These are phyloP conservation scores for Cebus imitator DNA, from an alignment of 2,113 vertebrate species.

Conservation along the genomic window DNA sequence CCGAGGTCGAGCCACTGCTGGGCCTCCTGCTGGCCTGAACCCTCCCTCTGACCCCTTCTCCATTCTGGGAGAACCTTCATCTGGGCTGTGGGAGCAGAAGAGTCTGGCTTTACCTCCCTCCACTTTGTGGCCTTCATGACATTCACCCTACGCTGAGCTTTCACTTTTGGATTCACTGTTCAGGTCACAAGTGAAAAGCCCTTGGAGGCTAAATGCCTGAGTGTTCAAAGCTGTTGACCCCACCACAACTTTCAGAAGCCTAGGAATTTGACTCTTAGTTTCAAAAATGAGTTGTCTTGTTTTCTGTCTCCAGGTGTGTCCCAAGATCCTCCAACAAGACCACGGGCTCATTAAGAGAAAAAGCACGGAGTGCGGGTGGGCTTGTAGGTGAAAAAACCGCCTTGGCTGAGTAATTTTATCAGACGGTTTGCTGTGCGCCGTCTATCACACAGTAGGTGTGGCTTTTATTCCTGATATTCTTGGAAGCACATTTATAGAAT, in stretches of 20 bases:
- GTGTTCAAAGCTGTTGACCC: background rate
- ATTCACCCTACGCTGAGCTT: fast-evolving
- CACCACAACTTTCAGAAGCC: fast-evolving
- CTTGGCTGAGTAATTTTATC: fast-evolving
- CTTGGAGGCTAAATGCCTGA: too few relatives aligned
- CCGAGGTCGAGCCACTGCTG: too few relatives aligned
- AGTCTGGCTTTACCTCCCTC: background rate
- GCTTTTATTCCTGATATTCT: background rate
- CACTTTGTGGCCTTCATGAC: fast-evolving
- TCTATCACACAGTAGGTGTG: fast-evolving
- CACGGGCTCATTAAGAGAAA: fast-evolving
- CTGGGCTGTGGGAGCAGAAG: fast-evolving
- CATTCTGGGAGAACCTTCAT: fast-evolving
- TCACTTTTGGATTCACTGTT: background rate
- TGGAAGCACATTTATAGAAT: background rate
- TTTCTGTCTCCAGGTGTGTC: background rate
- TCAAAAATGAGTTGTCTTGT: fast-evolving
- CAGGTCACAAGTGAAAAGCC: background rate
- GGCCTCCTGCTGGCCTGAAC: too few relatives aligned
- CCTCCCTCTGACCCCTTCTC: background rate
- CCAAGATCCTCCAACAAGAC: fast-evolving
- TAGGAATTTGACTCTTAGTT: fast-evolving
- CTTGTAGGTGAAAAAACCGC: fast-evolving
- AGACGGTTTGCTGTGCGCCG: fast-evolving
- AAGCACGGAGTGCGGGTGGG: fast-evolving